These are phyloP conservation scores for Myripristis murdjan DNA, from an alignment of 2,797 vertebrate species.

Conservation along the genomic window DNA sequence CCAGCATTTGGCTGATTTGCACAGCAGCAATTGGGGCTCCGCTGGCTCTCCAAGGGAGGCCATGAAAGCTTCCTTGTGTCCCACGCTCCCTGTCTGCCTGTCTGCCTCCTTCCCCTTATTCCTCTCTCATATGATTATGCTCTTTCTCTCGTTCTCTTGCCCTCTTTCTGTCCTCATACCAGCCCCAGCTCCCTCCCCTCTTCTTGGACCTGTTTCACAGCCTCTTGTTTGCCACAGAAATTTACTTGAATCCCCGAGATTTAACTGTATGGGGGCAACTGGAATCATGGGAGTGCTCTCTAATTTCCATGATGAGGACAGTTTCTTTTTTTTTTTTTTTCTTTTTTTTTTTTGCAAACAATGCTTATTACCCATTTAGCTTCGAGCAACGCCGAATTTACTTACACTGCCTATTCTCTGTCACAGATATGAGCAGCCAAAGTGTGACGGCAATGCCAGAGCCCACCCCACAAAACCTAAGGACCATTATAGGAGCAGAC, in stretches of 20 bases:
- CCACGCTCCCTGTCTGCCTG: constrained; percentile 67
- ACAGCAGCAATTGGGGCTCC: constrained; percentile 63
- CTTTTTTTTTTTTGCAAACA: constrained; percentile 43
- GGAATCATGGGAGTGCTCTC: constrained; percentile 49
- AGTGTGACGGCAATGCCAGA: constrained; percentile 93
- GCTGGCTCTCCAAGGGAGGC: constrained; percentile 57
- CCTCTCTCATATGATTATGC: constrained; percentile 7
- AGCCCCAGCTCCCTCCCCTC: constrained; percentile 48
- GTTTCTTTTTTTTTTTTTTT: too few species aligned
- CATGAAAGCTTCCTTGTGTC: constrained; percentile 81
- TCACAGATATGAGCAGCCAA: constrained; percentile 95
- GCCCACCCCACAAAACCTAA: constrained; percentile 93
- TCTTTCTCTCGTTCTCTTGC: constrained; percentile 1
- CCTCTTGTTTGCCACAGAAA: constrained; percentile 67
- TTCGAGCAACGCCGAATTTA: constrained; percentile 10
- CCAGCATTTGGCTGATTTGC: constrained; percentile 67
- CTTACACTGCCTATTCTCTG: constrained; percentile 35
- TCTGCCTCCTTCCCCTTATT: constrained; percentile 35
- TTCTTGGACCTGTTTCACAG: constrained; percentile 61
- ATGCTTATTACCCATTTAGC: constrained; percentile 25
- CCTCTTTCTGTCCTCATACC: constrained; percentile 45
- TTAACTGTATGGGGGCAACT: constrained; percentile 50
- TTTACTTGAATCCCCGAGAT: constrained; percentile 65
- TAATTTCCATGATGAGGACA: constrained; percentile 44
- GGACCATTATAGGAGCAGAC: constrained; percentile 92